Evolutionary conservation across 2,888 invertebrate species (phyloP), one percentile per base, ranked within the genome.

Genomic region (Rhyacophila evoluta): DNA sequence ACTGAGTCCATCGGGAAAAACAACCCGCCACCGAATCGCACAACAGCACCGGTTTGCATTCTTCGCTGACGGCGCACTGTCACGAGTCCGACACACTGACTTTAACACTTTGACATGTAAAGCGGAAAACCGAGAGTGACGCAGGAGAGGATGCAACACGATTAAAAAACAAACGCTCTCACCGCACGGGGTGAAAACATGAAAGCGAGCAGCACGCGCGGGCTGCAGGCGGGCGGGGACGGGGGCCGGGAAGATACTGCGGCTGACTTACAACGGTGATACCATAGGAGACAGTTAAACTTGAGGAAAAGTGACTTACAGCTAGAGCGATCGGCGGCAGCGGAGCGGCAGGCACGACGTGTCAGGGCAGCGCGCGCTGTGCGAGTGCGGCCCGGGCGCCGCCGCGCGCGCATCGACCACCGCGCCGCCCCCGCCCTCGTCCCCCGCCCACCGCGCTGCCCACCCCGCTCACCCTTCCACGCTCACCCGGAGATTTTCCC

Each of bases 401-500:
- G 86, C 85, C 86, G 85, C 85, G 84, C 85, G 85, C 85, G 85
- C 86, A 86, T 84, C 85, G 85, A 85, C 84, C 84, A 78, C 82
- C 85, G 84, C 85, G 85, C 84, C 85, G 84, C 85, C 79, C 81
- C 81, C 77, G 75, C 84, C 85, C 85, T 84, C 85, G 84, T 85
- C 79, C 80, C 81, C 77, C 77, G 81, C 77, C 73, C 71, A 36
- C 74, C 84, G 85, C 86, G 86, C 87, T 84, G 86, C 86, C 87
- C 33, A n/a, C 75, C 19, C 67, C 38, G 36, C 76, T 39, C 87
- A 27, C 84, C 85, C 84, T 84, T 85, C 84, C 84, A 84, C 83
- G 81, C 79, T 71, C 78, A 67, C 88, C 87, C 86, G 88, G 88
- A 88, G 88, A 88, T 88, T 89, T 88, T 88, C 88, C 88, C 88